Base-by-base conservation (phyloP, 2,888 invertebrate species). In the Neuroscelio doddi region DNA sequence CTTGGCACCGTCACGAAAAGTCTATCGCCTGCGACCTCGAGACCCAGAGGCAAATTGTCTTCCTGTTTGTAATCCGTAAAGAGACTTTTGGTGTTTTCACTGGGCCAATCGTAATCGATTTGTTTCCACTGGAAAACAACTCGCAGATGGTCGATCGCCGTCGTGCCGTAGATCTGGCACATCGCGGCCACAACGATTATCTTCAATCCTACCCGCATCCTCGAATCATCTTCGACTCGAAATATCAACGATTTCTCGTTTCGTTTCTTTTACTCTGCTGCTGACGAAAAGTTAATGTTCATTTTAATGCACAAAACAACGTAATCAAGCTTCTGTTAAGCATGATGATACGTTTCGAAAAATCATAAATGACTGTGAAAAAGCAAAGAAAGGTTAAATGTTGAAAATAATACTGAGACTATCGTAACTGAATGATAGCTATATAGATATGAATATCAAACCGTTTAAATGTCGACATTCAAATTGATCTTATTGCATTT, bases 1-100 rank as follows among this genome's bases (percentile, higher is more conserved):
- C 93, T 87, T 1, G 93, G 93, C 47, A 93, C 87, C 0, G 92
- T 91, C 10, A 93, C 83, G 76, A 93, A 93, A 68, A 93, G 80
- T 66, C 90, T 87, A 67, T 91, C 88, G 36, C 86, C 87, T 70
- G 89, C 89, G 8, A 92, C 89, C 82, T 93, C 93, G 69, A 93
- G 70, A 0, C 93, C 93, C 78, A 93, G 88, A 0, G 93, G 93
- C 16, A 93, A 86, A 67, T 91, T 92, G 14, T 92, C 92, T 47
- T 87, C 85, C 77, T 87, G 86, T n/a, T 73, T 74, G 56, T 81
- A 80, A 49, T 73, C 70, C 1, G 85, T 81, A 59, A 81, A 85
- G 0, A 76, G 62, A 16, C 62, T 59, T 51, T 90, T 85, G 1
- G 86, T 88, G 4, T 87, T 87, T 0, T 87, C 84, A 26, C 79